A percentile compares a stretch with the other conserved stretches of the same genome.
Conservation (phyloP, 2,797 vertebrate species). For the Netta rufina region DNA sequence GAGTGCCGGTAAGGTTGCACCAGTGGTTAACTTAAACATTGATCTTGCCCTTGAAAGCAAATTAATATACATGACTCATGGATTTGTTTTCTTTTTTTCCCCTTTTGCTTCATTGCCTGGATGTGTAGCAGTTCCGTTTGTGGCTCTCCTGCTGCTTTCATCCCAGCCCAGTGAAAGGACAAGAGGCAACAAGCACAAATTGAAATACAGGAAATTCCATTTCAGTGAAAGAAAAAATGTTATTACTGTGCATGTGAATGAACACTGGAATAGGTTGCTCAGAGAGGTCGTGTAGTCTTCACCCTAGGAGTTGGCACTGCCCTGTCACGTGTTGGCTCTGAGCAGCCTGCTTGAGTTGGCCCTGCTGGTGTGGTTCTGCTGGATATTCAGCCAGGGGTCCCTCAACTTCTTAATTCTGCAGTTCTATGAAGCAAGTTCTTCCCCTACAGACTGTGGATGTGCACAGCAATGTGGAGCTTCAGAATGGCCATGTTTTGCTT, state of each 20-base stretch:
- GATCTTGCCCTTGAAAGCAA: neutral
- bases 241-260: neutral
- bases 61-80: neutral
- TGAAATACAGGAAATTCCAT: neutral
- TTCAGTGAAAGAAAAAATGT: neutral
- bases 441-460: neutral
- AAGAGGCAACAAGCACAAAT: neutral
- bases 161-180: neutral
- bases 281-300: neutral
- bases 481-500: neutral
- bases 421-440: neutral
- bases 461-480: neutral
- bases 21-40: neutral
- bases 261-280: neutral
- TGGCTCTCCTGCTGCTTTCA: neutral
- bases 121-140: neutral
- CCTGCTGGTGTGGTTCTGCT: neutral
- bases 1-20: neutral
- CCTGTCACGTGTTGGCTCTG: neutral
- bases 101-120: neutral
- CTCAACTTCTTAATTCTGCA: neutral
- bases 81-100: neutral
- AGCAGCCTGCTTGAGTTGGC: neutral
- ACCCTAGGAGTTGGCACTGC: neutral
- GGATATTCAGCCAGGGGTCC: neutral